Evolutionary conservation across 2,888 invertebrate species (phyloP).

Genomic region (Scaptomyza flava): DNA sequence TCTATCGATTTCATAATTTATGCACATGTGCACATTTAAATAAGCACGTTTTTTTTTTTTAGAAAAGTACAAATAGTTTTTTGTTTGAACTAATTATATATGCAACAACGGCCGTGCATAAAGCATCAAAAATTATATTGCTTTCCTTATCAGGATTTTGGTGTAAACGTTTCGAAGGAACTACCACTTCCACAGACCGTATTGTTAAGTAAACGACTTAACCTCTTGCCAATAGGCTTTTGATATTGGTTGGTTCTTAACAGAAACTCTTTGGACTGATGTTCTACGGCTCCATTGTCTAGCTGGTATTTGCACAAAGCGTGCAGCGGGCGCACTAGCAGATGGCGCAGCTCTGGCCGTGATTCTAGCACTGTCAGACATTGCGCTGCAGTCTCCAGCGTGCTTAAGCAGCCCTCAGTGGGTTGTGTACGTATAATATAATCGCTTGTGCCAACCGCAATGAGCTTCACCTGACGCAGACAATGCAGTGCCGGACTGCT

Average conservation of each 20-base stretch:
- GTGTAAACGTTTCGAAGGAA: slow-evolving; percentile 22
- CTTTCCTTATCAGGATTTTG: slow-evolving; percentile 41
- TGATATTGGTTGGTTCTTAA: slow-evolving; percentile 92
- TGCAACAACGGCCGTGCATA: slow-evolving; percentile 25
- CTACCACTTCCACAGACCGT: slow-evolving; percentile 60
- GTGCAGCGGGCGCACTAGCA: slow-evolving; percentile 91
- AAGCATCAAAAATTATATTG: slow-evolving; percentile 8
- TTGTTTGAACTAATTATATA: slow-evolving; percentile 39
- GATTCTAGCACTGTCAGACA: slow-evolving; percentile 90
- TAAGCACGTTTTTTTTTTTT: slow-evolving; percentile 23
- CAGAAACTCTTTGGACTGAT: slow-evolving; percentile 95
- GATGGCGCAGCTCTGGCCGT: slow-evolving; percentile 87
- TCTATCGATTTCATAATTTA: not conserved
- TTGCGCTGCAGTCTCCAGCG: slow-evolving; percentile 86
- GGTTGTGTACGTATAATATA: slow-evolving; percentile 98
- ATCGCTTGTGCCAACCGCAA: slow-evolving; percentile 90
- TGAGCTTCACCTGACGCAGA: slow-evolving; percentile 92
- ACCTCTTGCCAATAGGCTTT: slow-evolving; percentile 91
- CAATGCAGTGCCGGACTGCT: slow-evolving; percentile 91
- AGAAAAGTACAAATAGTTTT: slow-evolving; percentile 47
- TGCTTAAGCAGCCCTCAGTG: slow-evolving; percentile 95
- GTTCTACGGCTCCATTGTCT: slow-evolving; percentile 95
- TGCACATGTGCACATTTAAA: slow-evolving; percentile 1
- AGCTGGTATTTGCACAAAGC: slow-evolving; percentile 94
- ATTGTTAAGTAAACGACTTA: slow-evolving; percentile 86